A percentile compares a stretch with the other conserved stretches of the same genome.
phyloP scores from a whole-genome alignment of 2,888 invertebrate genomes.

The Orgyia antiqua region DNA sequence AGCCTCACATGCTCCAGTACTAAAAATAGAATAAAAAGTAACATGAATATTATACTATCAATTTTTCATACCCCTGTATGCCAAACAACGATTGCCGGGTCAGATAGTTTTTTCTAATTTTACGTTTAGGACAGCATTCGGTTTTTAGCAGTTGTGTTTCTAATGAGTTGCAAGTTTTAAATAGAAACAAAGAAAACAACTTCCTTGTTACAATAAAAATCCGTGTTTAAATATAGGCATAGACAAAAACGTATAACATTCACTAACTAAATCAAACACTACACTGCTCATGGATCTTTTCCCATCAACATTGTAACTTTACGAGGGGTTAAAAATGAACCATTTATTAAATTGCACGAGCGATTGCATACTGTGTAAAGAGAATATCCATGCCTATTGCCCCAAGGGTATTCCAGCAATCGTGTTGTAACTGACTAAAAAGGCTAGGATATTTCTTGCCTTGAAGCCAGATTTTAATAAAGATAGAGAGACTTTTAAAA shows the following conservation, averaged over 20 bases:
- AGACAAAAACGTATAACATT: not conserved
- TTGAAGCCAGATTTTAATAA: constrained; percentile 12
- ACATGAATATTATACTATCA: too few relatives aligned
- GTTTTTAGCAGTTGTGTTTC: too few relatives aligned
- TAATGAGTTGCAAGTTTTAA: too few relatives aligned
- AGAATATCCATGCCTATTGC: constrained; percentile 18
- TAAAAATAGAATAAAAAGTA: too few relatives aligned
- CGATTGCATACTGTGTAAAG: constrained; percentile 25
- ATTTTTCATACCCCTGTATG: too few relatives aligned
- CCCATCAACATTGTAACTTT: constrained; percentile 10
- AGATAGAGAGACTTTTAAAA: constrained; percentile 16
- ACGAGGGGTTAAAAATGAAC: constrained; percentile 31
- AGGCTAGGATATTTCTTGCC: constrained; percentile 13
- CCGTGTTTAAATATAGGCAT: constrained; percentile 1
- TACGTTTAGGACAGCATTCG: too few relatives aligned
- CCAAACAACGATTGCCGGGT: too few relatives aligned
- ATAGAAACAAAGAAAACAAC: not conserved
- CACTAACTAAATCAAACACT: constrained; percentile 3
- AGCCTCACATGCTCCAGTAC: too few relatives aligned
- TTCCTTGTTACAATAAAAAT: not conserved
- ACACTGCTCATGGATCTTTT: not conserved
- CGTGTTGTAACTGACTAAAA: constrained; percentile 20
- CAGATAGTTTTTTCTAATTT: too few relatives aligned
- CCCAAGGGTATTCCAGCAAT: constrained; percentile 24
- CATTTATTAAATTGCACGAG: constrained; percentile 35